Evolutionary conservation across 92 coral and sea anemone genomes (phyloP).

Genomic region (Porites evermanni): DNA sequence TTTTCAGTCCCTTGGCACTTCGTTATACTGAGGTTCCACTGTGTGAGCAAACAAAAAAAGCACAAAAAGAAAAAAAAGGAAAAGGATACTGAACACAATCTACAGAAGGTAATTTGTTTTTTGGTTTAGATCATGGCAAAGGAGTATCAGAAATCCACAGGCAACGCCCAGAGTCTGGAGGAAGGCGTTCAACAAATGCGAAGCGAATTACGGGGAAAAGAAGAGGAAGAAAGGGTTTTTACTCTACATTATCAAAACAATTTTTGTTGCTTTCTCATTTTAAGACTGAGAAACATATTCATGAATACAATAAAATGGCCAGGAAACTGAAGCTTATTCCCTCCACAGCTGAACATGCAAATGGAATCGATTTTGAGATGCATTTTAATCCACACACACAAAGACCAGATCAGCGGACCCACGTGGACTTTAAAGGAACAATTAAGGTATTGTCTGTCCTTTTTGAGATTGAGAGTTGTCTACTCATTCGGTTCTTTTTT

Average conservation of each 20-base stretch:
- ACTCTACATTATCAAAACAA: no score
- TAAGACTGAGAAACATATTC: slow-evolving; percentile 79
- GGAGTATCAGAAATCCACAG: slow-evolving; percentile 71
- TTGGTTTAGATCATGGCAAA: slow-evolving; percentile 73
- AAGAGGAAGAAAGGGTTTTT: slow-evolving; percentile 37
- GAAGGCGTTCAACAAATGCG: slow-evolving; percentile 69
- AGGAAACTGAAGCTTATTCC: slow-evolving; percentile 90
- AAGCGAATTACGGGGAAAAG: slow-evolving; percentile 45
- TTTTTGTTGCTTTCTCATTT: background rate
- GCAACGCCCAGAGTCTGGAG: slow-evolving; percentile 66
- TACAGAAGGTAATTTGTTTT: background rate
- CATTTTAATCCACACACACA: slow-evolving; percentile 80
- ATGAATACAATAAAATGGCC: slow-evolving; percentile 92
- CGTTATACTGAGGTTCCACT: no score
- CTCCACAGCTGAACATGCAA: slow-evolving; percentile 86
- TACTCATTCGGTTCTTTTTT: no score
- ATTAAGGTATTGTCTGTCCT: slow-evolving; percentile 59
- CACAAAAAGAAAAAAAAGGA: no score
- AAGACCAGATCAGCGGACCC: slow-evolving; percentile 66
- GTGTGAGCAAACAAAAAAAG: no score
- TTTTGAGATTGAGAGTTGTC: background rate
- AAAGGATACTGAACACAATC: no score
- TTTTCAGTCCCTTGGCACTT: no score
- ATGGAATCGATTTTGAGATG: slow-evolving; percentile 93
- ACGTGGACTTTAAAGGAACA: slow-evolving; percentile 71